phyloP scores from a whole-genome alignment of 2,888 invertebrate genomes.

The Catonia carolina region DNA sequence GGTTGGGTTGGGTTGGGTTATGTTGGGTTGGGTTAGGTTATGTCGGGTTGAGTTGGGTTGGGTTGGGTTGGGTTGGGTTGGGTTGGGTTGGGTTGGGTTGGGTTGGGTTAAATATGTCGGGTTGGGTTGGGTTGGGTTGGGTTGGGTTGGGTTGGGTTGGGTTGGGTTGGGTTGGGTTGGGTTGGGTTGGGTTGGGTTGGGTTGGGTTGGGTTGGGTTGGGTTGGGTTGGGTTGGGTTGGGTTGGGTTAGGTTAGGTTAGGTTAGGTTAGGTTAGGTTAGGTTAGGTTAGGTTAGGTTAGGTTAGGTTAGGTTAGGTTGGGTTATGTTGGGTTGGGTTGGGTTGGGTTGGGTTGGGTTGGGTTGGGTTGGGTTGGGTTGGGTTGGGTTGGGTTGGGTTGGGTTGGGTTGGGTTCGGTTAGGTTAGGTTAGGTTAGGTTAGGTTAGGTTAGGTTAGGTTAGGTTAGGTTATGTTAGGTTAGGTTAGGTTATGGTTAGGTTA shows the following conservation, averaged over 20 bases:
- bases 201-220: slow-evolving; percentile 19
- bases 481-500: too few relatives aligned
- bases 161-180: slow-evolving; percentile 7
- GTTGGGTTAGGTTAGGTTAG: slow-evolving; percentile 26
- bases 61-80: slow-evolving; percentile 18
- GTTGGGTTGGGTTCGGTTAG: too few relatives aligned
- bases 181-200: slow-evolving; percentile 23
- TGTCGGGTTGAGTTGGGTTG: neutral
- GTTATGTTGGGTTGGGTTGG: too few relatives aligned
- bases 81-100: slow-evolving; percentile 11
- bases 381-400: too few relatives aligned
- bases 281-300: slow-evolving; percentile 27
- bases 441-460: slow-evolving; percentile 25
- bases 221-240: slow-evolving; percentile 25
- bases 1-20: slow-evolving; percentile 20
- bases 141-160: slow-evolving; percentile 11
- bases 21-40: too few relatives aligned
- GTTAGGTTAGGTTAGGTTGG: slow-evolving; percentile 28
- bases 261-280: too few relatives aligned
- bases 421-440: slow-evolving; percentile 18
- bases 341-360: too few relatives aligned
- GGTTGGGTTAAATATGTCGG: slow-evolving; percentile 18
- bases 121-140: slow-evolving; percentile 26
- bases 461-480: too few relatives aligned
- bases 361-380: too few relatives aligned